Evolutionary conservation across 2,888 invertebrate species (phyloP), one percentile per base, ranked within the genome.

Genomic region (Lissonota sp.): DNA sequence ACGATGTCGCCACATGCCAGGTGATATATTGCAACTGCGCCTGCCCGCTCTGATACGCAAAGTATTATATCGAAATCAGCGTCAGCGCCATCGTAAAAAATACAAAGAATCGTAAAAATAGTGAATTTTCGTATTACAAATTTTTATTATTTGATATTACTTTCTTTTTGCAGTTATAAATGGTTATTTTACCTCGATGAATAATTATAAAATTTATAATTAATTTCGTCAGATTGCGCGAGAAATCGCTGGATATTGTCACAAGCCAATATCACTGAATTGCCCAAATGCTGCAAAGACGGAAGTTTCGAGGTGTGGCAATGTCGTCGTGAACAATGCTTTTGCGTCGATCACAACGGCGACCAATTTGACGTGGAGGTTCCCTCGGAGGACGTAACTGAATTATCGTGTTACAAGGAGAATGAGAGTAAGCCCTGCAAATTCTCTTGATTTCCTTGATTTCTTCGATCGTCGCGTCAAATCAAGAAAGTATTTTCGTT

Each of bases 271-370:
- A 92, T 93, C 0, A 84, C 87, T 0, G 93, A 94, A 83, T 90
- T 93, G 62, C 95, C 95, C 0, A 90, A 93, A 0, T 96, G 96
- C 87, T 94, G 94, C 84, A 86, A 88, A 6, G 95, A 95, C 88
- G 96, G 96, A 10, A 96, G 95, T 89, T 96, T 95, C 88, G 92
- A 94, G 67, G 86, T 87, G 4, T 92, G 95, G 63, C 96, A 96
- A 87, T 96, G 95, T 87, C 93, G 94, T 6, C 93, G 95, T 1
- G 94, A 95, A 0, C 84, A 91, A 42, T 96, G 95, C 86, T 94
- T 94, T 53, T 96, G 96, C 87, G 95, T 96, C 0, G 94, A 96
- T 87, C 82, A 88, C 0, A 93, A 95, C 85, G 96, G 96, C 0
- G 90, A 94, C 63, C 95, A 95, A 89, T 86, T 90, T 0, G 92